Evolutionary conservation across 2,113 vertebrate genomes (phyloP).

Genomic region (Myotis davidii): DNA sequence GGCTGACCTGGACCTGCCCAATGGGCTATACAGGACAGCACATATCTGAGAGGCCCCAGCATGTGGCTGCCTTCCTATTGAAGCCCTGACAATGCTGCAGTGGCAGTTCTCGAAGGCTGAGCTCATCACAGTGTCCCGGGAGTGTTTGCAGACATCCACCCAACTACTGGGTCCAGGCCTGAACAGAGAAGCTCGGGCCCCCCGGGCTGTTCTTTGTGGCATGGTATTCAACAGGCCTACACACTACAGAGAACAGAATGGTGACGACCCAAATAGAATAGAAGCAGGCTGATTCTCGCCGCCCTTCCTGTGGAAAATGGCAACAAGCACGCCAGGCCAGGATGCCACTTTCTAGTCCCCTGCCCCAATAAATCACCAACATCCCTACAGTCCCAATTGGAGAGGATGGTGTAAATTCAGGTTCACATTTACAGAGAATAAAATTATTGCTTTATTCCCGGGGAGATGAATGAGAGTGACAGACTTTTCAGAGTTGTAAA

Average conservation of each 20-base stretch:
- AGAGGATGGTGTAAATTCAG: constrained; percentile 58
- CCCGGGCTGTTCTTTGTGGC: not conserved
- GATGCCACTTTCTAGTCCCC: not conserved
- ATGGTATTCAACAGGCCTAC: not conserved
- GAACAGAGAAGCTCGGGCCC: not conserved
- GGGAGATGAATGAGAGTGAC: constrained; percentile 66
- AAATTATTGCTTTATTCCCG: constrained; percentile 70
- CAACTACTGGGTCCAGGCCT: not conserved
- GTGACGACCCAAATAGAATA: not conserved
- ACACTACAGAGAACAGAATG: not conserved
- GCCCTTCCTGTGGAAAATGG: not conserved
- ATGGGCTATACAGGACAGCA: not conserved
- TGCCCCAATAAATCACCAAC: not conserved
- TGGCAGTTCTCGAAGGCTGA: not conserved
- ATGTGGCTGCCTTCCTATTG: not conserved
- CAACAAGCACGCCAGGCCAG: not conserved
- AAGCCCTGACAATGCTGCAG: not conserved
- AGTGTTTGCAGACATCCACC: not conserved
- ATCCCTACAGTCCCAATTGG: not conserved
- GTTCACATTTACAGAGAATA: constrained; percentile 62
- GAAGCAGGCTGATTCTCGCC: not conserved
- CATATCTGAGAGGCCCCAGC: not conserved
- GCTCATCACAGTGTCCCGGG: not conserved
- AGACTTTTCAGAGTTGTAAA: constrained; percentile 76
- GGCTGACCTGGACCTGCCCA: not conserved